phyloP scores from a whole-genome alignment of 1,140 invertebrate species.

The Zaprionus taronus region DNA sequence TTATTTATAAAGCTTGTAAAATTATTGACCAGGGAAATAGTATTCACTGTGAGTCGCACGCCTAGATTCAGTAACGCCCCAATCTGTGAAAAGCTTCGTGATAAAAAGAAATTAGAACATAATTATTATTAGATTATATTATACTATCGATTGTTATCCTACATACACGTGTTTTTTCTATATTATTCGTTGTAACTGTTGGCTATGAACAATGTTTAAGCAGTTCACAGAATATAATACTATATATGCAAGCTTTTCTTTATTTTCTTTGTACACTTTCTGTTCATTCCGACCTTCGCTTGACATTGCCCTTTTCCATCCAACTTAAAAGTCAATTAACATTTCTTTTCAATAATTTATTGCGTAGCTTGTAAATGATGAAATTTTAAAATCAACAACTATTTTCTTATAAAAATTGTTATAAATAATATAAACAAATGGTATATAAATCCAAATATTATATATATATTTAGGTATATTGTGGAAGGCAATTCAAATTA shows the following conservation, averaged over 20 bases:
- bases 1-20: too few relatives aligned
- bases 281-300: constrained; percentile 11
- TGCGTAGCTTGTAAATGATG: constrained; percentile 8
- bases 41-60: too few relatives aligned
- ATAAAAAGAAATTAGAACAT: neutral
- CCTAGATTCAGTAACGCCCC: neutral
- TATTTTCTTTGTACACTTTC: constrained; percentile 9
- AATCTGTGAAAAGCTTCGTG: neutral
- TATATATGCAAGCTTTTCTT: constrained; percentile 1
- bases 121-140: neutral
- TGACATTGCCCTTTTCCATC: neutral
- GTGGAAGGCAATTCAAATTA: neutral
- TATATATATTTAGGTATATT: neutral
- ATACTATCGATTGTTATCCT: too few relatives aligned
- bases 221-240: neutral
- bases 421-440: neutral
- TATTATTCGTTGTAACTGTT: neutral
- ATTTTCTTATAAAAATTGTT: constrained; percentile 3
- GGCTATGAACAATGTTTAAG: neutral
- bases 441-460: neutral
- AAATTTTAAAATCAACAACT: constrained; percentile 1
- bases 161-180: neutral
- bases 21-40: too few relatives aligned
- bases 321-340: neutral
- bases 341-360: constrained; percentile 6